These are phyloP conservation scores for Macrotis lagotis DNA, from an alignment of 2,113 vertebrate genomes.

Conservation along the genomic window DNA sequence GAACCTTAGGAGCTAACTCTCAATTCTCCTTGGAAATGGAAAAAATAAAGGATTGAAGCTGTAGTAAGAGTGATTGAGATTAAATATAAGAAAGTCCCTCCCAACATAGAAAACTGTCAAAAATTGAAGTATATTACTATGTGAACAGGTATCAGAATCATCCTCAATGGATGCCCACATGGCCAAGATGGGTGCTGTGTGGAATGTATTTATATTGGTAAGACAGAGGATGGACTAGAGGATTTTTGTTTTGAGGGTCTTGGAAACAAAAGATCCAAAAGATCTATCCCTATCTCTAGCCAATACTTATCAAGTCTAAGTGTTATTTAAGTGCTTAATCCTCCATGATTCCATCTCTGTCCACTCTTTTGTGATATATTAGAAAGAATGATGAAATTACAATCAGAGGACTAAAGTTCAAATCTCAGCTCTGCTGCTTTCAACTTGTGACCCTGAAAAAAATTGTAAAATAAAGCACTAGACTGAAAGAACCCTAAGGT, in stretches of 20 bases:
- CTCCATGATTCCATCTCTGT: not conserved
- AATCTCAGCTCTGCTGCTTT: not conserved
- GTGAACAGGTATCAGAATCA: not conserved
- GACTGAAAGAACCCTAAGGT: not conserved
- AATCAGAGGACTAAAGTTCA: not conserved
- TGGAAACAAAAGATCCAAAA: not conserved
- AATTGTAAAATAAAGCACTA: not conserved
- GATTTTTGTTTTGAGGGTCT: not conserved
- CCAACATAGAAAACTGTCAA: not conserved
- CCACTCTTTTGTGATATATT: not conserved
- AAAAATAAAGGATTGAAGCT: not conserved
- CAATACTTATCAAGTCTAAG: not conserved
- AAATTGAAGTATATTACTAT: not conserved
- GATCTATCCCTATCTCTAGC: not conserved
- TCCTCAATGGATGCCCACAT: not conserved
- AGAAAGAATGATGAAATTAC: not conserved
- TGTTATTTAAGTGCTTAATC: not conserved
- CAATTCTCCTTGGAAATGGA: not conserved
- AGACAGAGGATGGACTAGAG: not conserved
- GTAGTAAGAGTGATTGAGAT: not conserved
- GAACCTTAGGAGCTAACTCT: not conserved
- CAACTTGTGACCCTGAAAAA: not conserved
- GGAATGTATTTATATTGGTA: not conserved
- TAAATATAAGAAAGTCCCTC: not conserved
- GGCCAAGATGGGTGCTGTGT: not conserved